Evolutionary conservation across 2,113 vertebrate species (phyloP).

Genomic region (Gila orcuttii): DNA sequence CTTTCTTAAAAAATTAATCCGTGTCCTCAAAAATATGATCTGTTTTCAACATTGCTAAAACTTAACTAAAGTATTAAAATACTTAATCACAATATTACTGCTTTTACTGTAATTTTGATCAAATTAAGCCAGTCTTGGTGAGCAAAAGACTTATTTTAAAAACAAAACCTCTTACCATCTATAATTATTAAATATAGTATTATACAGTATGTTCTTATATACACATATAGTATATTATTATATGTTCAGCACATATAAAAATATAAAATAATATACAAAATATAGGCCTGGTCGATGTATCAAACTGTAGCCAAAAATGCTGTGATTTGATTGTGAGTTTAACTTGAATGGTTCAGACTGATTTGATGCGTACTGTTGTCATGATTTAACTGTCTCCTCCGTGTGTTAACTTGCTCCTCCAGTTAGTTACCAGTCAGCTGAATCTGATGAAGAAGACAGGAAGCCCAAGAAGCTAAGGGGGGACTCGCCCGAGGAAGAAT

Average conservation of each 20-base stretch:
- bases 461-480: constrained; percentile 70
- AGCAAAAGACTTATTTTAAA: neutral
- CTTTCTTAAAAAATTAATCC: neutral
- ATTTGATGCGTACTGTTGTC: too few species aligned
- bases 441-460: constrained; percentile 79
- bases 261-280: neutral
- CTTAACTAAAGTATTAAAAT: too few species aligned
- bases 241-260: neutral
- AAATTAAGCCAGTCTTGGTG: neutral
- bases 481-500: constrained; percentile 73
- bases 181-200: neutral
- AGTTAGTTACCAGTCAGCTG: constrained; percentile 75
- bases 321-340: neutral
- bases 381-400: neutral
- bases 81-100: neutral
- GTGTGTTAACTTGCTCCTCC: neutral
- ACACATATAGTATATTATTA: neutral
- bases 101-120: neutral
- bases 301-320: neutral
- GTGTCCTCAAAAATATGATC: too few species aligned
- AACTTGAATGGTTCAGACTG: too few species aligned
- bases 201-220: neutral
- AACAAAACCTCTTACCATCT: neutral
- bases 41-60: neutral
- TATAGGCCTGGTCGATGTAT: neutral